Evolutionary conservation across 2,113 vertebrate genomes (phyloP), one percentile per base, ranked within the genome.

Genomic region (Prietella phreatophila): DNA sequence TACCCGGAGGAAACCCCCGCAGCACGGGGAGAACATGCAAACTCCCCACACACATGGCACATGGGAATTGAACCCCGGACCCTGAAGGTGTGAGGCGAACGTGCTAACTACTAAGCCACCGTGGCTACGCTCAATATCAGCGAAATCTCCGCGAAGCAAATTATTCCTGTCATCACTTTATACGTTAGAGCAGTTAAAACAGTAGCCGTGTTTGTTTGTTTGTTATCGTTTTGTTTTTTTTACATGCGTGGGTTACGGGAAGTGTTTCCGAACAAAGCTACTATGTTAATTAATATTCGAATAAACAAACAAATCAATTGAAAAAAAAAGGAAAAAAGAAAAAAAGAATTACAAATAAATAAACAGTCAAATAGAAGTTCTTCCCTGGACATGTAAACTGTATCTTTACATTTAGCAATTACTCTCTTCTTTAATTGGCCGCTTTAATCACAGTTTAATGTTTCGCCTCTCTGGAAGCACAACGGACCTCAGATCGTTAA

Each of bases 371-470:
- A 22, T 73, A 73, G 39, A 42, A 22, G 71, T 10, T 73, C 1
- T 22, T 5, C 19, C 3, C 36, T 39, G 36, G 33, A 10, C 69
- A 22, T 39, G 30, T 36, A 15, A 36, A 71, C 69, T 13, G 1
- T 56, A 78, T 58, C 69, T 53, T 78, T 67, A 79, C 63, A 58
- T 50, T 81, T 30, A 53, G 85, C 63, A 56, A 87, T 80, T 11
- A 0, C 53, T 79, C 82, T 86, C 73, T n/a, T 81, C 81, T 82
- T 50, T 75, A 87, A 89, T 82, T 73, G 47, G 84, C 79, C 42
- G 76, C 47, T 85, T 85, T 89, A 89, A 89, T 87, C 86, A 82
- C 89, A 73, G 82, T 89, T 82, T 87, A 87, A 87, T 87, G 83
- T 86, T 85, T 61, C n/a, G 36, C 2, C 55, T 92, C 88, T 91